A percentile compares a stretch with the other conserved stretches of the same genome.
phyloP scores from a whole-genome alignment of 2,888 invertebrate species.

The Actias luna region DNA sequence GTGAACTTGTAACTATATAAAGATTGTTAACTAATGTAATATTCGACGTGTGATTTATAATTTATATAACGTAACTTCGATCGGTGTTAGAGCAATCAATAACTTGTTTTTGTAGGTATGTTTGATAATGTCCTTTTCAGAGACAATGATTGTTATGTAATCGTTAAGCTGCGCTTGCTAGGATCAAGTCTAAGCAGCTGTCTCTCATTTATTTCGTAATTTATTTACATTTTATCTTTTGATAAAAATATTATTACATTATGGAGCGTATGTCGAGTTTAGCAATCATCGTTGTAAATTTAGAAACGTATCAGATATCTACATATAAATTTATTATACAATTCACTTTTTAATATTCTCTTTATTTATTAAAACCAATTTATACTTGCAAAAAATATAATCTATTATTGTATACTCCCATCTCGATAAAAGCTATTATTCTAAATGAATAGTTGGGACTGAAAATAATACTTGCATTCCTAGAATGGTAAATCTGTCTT shows the following conservation, averaged over 20 bases:
- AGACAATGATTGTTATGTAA: background rate
- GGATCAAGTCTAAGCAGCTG: constrained; percentile 5
- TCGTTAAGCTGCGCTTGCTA: background rate
- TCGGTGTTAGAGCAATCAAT: background rate
- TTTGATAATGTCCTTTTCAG: constrained; percentile 2
- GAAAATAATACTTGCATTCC: background rate
- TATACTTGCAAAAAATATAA: background rate
- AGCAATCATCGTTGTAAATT: background rate
- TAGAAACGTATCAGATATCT: background rate
- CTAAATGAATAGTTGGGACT: background rate
- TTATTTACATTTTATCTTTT: background rate
- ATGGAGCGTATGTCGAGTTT: background rate
- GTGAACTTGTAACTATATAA: constrained; percentile 23
- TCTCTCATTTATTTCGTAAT: constrained; percentile 6
- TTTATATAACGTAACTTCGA: background rate
- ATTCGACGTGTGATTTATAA: background rate
- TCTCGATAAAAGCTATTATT: background rate
- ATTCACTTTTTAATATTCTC: background rate
- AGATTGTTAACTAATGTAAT: background rate
- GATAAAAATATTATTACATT: background rate
- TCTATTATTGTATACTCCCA: background rate
- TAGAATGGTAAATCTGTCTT: background rate
- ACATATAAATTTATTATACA: background rate
- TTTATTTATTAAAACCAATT: background rate
- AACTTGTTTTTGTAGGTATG: background rate